Evolutionary conservation across 1,140 invertebrate genomes (phyloP).

Genomic region (Artemia franciscana): DNA sequence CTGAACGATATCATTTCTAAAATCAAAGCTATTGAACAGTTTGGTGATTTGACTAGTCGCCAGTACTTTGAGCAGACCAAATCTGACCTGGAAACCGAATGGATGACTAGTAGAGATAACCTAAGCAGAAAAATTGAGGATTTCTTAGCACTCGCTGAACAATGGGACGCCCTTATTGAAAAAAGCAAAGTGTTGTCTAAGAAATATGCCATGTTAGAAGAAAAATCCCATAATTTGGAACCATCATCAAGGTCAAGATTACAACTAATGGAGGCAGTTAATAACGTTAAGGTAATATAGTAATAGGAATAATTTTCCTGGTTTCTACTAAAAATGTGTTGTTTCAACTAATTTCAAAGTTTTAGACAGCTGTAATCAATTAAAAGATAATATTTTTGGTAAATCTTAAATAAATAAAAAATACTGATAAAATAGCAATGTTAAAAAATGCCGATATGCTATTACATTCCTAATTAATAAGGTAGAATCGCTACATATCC

Average conservation of each 20-base stretch:
- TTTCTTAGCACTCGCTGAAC: neutral
- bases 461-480: too few species aligned
- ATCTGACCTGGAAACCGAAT: neutral
- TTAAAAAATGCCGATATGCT: too few species aligned
- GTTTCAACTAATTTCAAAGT: too few species aligned
- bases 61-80: neutral
- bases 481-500: too few species aligned
- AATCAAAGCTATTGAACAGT: neutral
- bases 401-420: too few species aligned
- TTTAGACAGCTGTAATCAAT: too few species aligned
- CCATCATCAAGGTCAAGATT: neutral
- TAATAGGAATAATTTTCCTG: too few species aligned
- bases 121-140: neutral
- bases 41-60: neutral
- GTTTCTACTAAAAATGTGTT: too few species aligned
- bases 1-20: neutral
- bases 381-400: too few species aligned
- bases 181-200: neutral
- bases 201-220: neutral
- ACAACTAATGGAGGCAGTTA: neutral
- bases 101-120: neutral
- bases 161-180: neutral
- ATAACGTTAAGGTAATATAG: neutral
- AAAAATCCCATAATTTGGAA: neutral
- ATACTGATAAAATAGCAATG: too few species aligned